phyloP scores from a whole-genome alignment of 2,113 vertebrate species.

The Grus americana region DNA sequence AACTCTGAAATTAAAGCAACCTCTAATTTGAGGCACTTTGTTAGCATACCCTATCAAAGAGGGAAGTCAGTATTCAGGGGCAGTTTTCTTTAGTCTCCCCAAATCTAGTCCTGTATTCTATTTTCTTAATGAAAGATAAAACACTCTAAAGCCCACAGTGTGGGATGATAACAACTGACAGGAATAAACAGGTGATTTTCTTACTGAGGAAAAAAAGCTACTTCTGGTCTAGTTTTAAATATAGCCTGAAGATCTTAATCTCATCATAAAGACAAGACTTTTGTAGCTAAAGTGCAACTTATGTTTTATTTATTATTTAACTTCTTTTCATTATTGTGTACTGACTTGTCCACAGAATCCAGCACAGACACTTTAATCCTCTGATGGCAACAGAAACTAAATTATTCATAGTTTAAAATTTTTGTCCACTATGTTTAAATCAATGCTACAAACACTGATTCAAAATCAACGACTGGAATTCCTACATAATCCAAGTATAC shows the following conservation, averaged over 20 bases:
- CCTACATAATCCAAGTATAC: background rate
- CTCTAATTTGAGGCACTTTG: background rate
- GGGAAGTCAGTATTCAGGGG: background rate
- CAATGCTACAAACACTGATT: constrained; percentile 56
- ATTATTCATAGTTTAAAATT: constrained; percentile 50
- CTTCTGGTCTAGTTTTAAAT: constrained; percentile 31
- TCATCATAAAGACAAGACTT: constrained; percentile 37
- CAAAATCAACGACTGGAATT: background rate
- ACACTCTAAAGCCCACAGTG: background rate
- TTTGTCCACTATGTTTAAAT: constrained; percentile 57
- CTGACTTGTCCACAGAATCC: constrained; percentile 43
- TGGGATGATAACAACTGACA: background rate
- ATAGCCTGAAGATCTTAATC: constrained; percentile 23
- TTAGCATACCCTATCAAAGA: background rate
- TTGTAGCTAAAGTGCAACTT: constrained; percentile 36
- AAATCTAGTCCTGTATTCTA: background rate
- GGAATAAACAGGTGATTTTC: constrained; percentile 10
- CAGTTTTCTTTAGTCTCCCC: background rate
- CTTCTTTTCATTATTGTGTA: constrained; percentile 46
- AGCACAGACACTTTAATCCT: constrained; percentile 48
- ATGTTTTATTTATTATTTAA: constrained; percentile 68
- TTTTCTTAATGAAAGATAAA: constrained; percentile 9
- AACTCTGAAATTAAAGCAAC: background rate
- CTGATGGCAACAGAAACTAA: constrained; percentile 17
- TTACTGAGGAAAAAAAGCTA: background rate